Evolutionary conservation across 30 jellyfish, hydroid and myxozoan genomes (phyloP), one percentile per base, ranked within the genome.

Genomic region (Mastigias papua): DNA sequence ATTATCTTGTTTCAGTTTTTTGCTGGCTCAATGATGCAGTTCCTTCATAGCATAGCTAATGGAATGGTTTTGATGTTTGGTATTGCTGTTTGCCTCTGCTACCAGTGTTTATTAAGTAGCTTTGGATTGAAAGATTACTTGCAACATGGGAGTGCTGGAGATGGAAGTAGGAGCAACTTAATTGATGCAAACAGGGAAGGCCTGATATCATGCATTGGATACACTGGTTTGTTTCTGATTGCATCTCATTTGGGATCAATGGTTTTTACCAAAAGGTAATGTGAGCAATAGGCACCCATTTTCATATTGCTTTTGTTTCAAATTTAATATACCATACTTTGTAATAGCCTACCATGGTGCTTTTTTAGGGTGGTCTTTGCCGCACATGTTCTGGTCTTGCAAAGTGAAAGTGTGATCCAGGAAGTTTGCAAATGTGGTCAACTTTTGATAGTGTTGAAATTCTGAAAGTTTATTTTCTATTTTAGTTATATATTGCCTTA

Each of bases 131-230:
- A 54, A 10, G 79, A 34, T 27, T 75, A 74, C 70, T 57, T 93
- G 20, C 90, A 75, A 48, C 23, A 48, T 72, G 98, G 97, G 11
- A 67, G 83, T 48, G n/a, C 31, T 10, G 97, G 96, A 2, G 90
- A 80, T 51, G 88, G 90, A 19, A 61, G 81, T 42, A 69, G 98
- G 22, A 48, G 37, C 27, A 69, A 61, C 73, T 25, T 93, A 51
- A 13, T 93, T n/a, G 98, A 93, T 76, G 98, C 98, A 48, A 93
- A 93, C 78, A 88, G 98, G 13, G 98, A 93, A 88, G 98, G 98
- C 9, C 50, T 93, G 10, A 57, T 71, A 17, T 93, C 98, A 21
- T 78, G 87, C 34, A 33, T 81, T 48, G 98, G 98, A 20, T 81
- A 76, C 51, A 35, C 90, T 63, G 82, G 92, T 0, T 37, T 93